Conservation (phyloP, 2,888 invertebrate species). For the Syrista parreyssii region DNA sequence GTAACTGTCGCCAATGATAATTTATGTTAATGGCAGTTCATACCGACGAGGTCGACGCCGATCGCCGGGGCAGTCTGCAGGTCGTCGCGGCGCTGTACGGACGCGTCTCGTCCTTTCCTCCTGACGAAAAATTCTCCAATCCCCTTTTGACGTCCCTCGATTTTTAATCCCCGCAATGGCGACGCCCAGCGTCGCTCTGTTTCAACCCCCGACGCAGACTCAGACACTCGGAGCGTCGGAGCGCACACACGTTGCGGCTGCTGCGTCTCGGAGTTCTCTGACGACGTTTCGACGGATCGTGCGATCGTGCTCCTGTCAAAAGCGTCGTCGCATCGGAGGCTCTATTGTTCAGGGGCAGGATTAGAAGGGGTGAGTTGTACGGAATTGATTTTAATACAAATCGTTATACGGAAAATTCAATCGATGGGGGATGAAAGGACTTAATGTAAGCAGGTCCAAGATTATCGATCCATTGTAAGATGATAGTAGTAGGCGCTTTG, state of each 20-base stretch:
- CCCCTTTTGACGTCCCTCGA: constrained; percentile 24
- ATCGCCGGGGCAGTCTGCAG: constrained; percentile 57
- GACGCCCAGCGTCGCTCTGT: constrained; percentile 58
- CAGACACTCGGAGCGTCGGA: constrained; percentile 30
- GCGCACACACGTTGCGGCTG: constrained; percentile 34
- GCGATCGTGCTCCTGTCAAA: neutral
- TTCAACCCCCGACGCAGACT: constrained; percentile 52
- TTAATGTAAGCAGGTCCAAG: neutral
- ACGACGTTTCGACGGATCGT: constrained; percentile 20
- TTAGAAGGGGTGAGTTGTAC: neutral
- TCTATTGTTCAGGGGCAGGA: neutral
- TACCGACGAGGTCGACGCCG: constrained; percentile 48
- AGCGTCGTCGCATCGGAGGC: neutral
- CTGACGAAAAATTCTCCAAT: constrained; percentile 21
- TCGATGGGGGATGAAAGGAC: neutral
- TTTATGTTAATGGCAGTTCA: constrained; percentile 67
- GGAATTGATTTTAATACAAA: neutral
- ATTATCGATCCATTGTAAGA: neutral
- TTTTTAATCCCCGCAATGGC: constrained; percentile 56
- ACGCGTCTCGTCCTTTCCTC: constrained; percentile 25
- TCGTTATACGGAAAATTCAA: neutral
- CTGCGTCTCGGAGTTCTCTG: constrained; percentile 30
- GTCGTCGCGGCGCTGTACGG: constrained; percentile 55
- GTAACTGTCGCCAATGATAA: constrained; percentile 73
- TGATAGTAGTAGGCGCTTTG: neutral